Evolutionary conservation across 2,113 vertebrate genomes (phyloP).

Genomic region (Leptobrachium ailaonicum): DNA sequence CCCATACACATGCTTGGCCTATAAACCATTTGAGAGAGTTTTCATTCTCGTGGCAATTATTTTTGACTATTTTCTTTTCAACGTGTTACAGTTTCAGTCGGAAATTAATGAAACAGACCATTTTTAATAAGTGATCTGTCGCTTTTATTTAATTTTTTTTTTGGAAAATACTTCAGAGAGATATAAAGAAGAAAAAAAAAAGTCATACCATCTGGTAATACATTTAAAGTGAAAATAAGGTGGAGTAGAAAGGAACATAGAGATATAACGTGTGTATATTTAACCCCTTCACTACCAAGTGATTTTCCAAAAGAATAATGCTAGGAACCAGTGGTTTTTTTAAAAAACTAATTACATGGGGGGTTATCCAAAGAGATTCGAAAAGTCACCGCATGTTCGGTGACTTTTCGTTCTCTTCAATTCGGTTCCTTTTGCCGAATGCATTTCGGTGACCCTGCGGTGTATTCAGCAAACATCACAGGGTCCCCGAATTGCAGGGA

Average conservation of each 20-base stretch:
- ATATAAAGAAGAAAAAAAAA: neutral
- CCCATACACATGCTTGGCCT: neutral
- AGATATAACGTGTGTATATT: neutral
- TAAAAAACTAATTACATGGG: too few relatives aligned
- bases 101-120: conserved; percentile 37
- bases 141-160: conserved; percentile 25
- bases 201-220: neutral
- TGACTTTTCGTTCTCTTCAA: too few relatives aligned
- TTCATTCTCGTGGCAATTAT: conserved; percentile 37
- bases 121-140: conserved; percentile 32
- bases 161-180: conserved; percentile 11
- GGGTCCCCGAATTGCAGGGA: too few relatives aligned
- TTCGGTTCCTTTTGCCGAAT: too few relatives aligned
- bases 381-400: too few relatives aligned
- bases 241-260: conserved; percentile 13
- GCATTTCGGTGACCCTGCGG: too few relatives aligned
- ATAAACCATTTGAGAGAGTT: conserved; percentile 19
- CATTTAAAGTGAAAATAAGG: conserved; percentile 4
- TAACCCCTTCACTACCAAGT: too few relatives aligned
- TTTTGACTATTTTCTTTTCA: conserved; percentile 36
- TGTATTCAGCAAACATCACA: too few relatives aligned
- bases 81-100: conserved; percentile 28
- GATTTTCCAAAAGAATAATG: too few relatives aligned
- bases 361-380: too few relatives aligned
- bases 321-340: too few relatives aligned